Evolutionary conservation across 2,797 vertebrate genomes (phyloP).

Genomic region (Nasua narica): DNA sequence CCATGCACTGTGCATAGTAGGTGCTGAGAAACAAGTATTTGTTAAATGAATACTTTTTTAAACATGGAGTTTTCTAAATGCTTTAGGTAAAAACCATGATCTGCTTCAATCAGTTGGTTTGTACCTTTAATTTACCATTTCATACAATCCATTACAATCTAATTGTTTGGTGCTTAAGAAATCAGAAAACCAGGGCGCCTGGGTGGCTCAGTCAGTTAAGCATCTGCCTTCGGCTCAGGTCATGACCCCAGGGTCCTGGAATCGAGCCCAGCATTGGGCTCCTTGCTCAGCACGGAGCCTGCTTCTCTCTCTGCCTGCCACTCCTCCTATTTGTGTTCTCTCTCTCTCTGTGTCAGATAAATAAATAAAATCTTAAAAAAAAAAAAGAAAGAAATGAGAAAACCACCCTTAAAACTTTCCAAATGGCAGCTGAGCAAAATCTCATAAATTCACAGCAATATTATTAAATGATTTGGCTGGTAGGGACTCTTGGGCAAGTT

Average conservation of each 20-base stretch:
- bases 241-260: too few species aligned
- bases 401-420: constrained; percentile 1
- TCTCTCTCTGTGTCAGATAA: too few species aligned
- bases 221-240: too few species aligned
- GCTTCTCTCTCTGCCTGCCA: too few species aligned
- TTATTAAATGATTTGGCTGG: background rate
- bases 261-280: too few species aligned
- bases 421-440: background rate
- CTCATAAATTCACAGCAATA: background rate
- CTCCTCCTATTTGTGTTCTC: too few species aligned
- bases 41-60: background rate
- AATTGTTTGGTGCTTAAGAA: background rate
- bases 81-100: background rate
- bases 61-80: background rate
- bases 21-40: background rate
- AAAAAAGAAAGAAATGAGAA: background rate
- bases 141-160: background rate
- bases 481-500: background rate
- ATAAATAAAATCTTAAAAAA: too few species aligned
- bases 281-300: too few species aligned
- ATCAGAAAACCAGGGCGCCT: too few species aligned
- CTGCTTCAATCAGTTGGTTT: background rate
- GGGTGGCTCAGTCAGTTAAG: too few species aligned
- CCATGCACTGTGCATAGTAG: background rate
- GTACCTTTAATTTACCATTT: background rate